Evolutionary conservation across 1,140 invertebrate species (phyloP).

Genomic region (Apis dorsata): DNA sequence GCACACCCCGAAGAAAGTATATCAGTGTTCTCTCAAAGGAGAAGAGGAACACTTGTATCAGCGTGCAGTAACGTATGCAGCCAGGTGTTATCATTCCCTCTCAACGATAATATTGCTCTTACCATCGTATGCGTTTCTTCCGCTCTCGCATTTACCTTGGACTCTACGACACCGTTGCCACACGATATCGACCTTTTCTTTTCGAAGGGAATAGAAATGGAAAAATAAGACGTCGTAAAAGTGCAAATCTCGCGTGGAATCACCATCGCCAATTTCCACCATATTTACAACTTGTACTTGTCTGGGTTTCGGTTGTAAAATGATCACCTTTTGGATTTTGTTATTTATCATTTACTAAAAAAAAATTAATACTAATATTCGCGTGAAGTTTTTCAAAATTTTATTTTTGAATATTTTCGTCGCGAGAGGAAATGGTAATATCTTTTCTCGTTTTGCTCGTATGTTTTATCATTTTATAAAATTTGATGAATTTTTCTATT

Average conservation of each 20-base stretch:
- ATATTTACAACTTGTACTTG: too few species aligned
- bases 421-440: too few species aligned
- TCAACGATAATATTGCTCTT: conserved; percentile 72
- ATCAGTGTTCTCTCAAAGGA: conserved; percentile 43
- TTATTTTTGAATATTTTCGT: too few species aligned
- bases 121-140: conserved; percentile 56
- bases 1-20: conserved; percentile 35
- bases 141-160: conserved; percentile 53
- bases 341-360: too few species aligned
- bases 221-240: conserved; percentile 38
- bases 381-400: too few species aligned
- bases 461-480: too few species aligned
- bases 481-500: too few species aligned
- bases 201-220: conserved; percentile 47
- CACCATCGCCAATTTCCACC: neutral
- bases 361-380: too few species aligned
- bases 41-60: conserved; percentile 54
- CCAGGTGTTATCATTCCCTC: conserved; percentile 69
- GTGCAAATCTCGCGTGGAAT: conserved; percentile 6
- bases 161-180: conserved; percentile 44
- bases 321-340: too few species aligned
- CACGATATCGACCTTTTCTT: conserved; percentile 22
- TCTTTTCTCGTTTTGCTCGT: too few species aligned
- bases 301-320: neutral
- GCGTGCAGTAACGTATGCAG: conserved; percentile 64